phyloP scores from a whole-genome alignment of 2,797 vertebrate genomes.

The Adrianichthys oophorus region DNA sequence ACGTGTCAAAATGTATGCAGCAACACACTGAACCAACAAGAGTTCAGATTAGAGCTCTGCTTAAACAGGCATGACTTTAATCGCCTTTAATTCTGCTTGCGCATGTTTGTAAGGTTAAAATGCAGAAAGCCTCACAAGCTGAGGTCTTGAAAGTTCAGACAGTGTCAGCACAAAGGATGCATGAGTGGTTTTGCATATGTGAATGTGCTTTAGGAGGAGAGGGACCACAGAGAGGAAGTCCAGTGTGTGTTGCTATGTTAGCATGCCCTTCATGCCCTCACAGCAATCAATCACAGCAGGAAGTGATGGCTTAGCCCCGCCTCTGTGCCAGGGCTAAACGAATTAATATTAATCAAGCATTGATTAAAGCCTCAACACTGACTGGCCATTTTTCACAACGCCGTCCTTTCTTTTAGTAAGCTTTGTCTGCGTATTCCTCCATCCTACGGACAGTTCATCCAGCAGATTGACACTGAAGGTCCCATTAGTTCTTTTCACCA shows the following conservation, averaged over 20 bases:
- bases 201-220: slow-evolving; percentile 3
- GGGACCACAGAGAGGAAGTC: neutral
- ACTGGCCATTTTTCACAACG: slow-evolving; percentile 71
- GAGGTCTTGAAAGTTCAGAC: slow-evolving; percentile 51
- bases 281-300: slow-evolving; percentile 73
- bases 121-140: slow-evolving; percentile 42
- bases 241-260: slow-evolving; percentile 48
- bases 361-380: slow-evolving; percentile 75
- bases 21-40: neutral
- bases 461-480: slow-evolving; percentile 11
- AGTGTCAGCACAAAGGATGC: slow-evolving; percentile 60
- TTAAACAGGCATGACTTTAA: neutral
- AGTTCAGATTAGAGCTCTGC: slow-evolving; percentile 7
- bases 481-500: neutral
- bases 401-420: slow-evolving; percentile 27
- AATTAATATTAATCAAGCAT: slow-evolving; percentile 83
- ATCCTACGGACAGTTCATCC: slow-evolving; percentile 7
- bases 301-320: slow-evolving; percentile 68
- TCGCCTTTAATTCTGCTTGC: slow-evolving; percentile 1
- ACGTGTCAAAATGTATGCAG: neutral
- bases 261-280: slow-evolving; percentile 63
- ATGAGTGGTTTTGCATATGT: slow-evolving; percentile 38
- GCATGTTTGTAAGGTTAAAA: slow-evolving; percentile 37
- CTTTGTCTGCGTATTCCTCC: slow-evolving; percentile 33
- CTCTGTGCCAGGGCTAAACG: slow-evolving; percentile 59